These are phyloP conservation scores for Limosa lapponica DNA, from an alignment of 2,797 vertebrate genomes.

Conservation along the genomic window DNA sequence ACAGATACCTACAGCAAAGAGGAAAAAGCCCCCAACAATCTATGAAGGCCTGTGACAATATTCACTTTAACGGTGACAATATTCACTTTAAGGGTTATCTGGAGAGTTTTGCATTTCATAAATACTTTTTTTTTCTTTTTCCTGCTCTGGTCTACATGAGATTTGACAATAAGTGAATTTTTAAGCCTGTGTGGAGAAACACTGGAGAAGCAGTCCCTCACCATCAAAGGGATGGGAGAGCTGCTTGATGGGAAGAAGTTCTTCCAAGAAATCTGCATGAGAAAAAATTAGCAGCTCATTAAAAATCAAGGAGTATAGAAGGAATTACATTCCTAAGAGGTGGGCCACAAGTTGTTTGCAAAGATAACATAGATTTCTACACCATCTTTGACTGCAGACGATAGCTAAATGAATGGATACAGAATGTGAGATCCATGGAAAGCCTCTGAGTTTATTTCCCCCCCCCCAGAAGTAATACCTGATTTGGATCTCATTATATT, in stretches of 20 bases:
- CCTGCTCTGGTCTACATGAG: not conserved
- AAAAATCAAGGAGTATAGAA: slow-evolving; percentile 42
- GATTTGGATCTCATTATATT: not conserved
- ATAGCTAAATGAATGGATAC: not conserved
- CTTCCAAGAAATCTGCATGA: slow-evolving; percentile 35
- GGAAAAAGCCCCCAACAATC: rapidly evolving
- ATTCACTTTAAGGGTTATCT: slow-evolving; percentile 4
- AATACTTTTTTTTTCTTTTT: not conserved
- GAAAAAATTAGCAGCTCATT: slow-evolving; percentile 46
- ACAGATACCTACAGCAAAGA: not conserved
- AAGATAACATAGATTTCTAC: slow-evolving; percentile 14
- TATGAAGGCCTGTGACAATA: not conserved
- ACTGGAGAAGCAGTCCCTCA: not conserved
- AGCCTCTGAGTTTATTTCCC: not conserved
- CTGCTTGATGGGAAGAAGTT: slow-evolving; percentile 36
- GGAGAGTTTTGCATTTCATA: not conserved
- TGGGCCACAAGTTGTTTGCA: slow-evolving; percentile 9
- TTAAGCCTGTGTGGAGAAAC: not conserved
- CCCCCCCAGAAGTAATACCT: not conserved
- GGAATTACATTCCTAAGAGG: slow-evolving; percentile 9
- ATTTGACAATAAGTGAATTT: not conserved
- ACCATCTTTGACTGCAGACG: slow-evolving; percentile 12
- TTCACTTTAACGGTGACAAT: not conserved
- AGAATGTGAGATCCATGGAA: slow-evolving; percentile 8
- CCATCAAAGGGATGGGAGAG: not conserved